Conservation (phyloP, 2,113 vertebrate genomes). For the Muntiacus reevesi region DNA sequence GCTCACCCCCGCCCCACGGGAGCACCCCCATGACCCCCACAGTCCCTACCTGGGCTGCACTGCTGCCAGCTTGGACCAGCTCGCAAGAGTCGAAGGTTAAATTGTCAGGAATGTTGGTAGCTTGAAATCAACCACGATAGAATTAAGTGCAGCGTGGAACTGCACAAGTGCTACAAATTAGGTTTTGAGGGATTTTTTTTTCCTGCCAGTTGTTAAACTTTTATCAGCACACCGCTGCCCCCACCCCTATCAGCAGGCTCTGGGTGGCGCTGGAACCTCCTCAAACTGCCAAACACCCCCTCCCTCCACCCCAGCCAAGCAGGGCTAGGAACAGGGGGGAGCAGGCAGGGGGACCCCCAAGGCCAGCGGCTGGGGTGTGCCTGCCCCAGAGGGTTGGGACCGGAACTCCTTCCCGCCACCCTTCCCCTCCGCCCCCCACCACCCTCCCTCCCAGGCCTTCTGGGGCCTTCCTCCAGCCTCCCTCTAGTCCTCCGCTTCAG, state of each 20-base stretch:
- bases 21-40: not conserved
- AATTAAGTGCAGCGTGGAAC: not conserved
- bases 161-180: fast-evolving
- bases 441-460: not conserved
- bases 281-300: not conserved
- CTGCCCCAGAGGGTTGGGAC: not conserved
- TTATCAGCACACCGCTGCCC: not conserved
- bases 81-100: fast-evolving
- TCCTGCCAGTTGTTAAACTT: not conserved
- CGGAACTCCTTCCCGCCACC: fast-evolving
- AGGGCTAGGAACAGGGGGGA: not conserved
- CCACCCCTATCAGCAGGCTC: not conserved
- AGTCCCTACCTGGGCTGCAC: not conserved
- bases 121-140: not conserved
- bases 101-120: not conserved
- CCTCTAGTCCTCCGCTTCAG: not conserved
- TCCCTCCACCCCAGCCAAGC: not conserved
- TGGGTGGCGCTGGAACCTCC: not conserved
- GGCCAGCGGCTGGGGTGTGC: fast-evolving
- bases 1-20: not conserved
- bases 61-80: not conserved
- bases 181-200: not conserved
- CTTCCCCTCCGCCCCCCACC: fast-evolving
- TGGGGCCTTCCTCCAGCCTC: not conserved
- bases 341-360: not conserved